These are phyloP conservation scores for Ictidomys tridecemlineatus DNA, from an alignment of 2,113 vertebrate species.

Conservation along the genomic window DNA sequence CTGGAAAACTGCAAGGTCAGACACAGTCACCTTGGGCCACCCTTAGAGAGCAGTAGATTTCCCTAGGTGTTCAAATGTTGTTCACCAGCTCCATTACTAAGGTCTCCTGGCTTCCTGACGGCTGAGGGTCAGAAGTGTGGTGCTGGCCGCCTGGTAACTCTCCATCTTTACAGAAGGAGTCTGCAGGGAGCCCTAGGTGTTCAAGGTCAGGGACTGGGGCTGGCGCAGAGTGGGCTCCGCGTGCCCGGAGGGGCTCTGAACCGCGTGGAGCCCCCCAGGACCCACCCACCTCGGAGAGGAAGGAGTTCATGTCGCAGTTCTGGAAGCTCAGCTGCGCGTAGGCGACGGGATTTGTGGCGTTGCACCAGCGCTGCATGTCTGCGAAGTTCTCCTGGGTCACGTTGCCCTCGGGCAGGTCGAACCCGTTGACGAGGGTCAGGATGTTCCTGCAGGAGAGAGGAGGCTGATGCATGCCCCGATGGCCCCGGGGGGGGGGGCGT, in stretches of 20 bases:
- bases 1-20: accelerated
- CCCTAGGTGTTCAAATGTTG: accelerated
- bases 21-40: accelerated
- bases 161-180: background rate
- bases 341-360: background rate
- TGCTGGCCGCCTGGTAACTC: accelerated
- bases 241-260: too few species aligned
- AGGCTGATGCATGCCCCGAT: accelerated
- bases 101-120: accelerated
- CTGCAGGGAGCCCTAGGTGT: accelerated
- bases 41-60: accelerated
- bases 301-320: constrained; percentile 85
- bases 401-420: constrained; percentile 88
- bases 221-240: background rate
- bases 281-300: constrained; percentile 89
- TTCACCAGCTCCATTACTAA: accelerated
- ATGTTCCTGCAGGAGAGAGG: constrained; percentile 87
- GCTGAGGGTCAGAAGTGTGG: accelerated
- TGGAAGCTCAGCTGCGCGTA: constrained; percentile 85
- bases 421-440: constrained; percentile 88
- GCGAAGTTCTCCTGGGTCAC: constrained; percentile 89
- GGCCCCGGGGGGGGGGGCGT: accelerated
- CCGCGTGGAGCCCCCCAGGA: background rate
- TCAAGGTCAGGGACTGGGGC: background rate
- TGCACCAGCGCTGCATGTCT: constrained; percentile 79